A percentile compares a stretch with the other conserved stretches of the same genome.
Conservation (phyloP, 64 coral and sea anemone genomes). For the Stichodactyla helianthus region DNA sequence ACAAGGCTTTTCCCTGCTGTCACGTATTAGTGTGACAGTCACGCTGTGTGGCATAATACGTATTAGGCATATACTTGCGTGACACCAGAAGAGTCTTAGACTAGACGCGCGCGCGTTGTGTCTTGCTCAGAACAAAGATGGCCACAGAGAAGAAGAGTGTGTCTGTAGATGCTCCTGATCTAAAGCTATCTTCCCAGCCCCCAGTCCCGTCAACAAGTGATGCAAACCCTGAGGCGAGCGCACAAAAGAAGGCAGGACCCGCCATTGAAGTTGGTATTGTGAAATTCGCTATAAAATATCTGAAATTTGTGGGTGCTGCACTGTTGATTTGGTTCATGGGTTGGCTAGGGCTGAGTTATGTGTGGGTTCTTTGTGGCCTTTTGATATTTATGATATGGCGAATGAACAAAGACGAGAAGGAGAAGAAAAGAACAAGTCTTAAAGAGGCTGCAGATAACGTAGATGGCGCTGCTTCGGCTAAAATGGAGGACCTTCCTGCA, state of each 20-base stretch:
- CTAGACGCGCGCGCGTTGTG: neutral
- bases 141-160: neutral
- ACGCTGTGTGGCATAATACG: too few relatives aligned
- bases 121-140: slow-evolving; percentile 5
- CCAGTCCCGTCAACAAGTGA: neutral
- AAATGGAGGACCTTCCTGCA: slow-evolving; percentile 80
- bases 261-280: slow-evolving; percentile 63
- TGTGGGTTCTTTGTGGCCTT: slow-evolving; percentile 72
- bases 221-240: neutral
- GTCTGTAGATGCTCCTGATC: neutral
- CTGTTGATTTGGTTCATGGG: slow-evolving; percentile 92
- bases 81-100: neutral
- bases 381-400: slow-evolving; percentile 76
- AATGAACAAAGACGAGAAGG: slow-evolving; percentile 73
- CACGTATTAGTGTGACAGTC: neutral
- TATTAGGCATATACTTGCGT: neutral
- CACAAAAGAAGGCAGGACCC: slow-evolving; percentile 56
- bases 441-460: slow-evolving; percentile 62
- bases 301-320: slow-evolving; percentile 77
- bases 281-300: slow-evolving; percentile 88
- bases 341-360: slow-evolving; percentile 88
- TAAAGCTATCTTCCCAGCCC: slow-evolving; percentile 2
- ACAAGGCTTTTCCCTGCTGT: neutral
- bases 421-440: slow-evolving; percentile 60
- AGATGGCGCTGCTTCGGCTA: slow-evolving; percentile 62